Conservation (phyloP, 2,797 vertebrate genomes). For the Bufotes viridis region DNA sequence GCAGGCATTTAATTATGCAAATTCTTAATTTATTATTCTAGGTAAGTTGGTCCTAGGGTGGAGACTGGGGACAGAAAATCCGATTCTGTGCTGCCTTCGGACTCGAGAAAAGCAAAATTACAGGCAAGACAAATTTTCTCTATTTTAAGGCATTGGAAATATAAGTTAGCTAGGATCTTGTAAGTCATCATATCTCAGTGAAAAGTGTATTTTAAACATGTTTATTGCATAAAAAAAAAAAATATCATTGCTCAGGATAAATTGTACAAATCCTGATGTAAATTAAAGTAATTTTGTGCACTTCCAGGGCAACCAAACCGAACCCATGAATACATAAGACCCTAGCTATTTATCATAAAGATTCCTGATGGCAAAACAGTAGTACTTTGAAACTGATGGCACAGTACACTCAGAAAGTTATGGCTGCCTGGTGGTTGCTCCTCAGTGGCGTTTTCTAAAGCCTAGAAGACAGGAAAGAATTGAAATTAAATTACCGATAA, state of each 20-base stretch:
- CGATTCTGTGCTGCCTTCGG: too few relatives aligned
- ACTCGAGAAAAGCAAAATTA: too few relatives aligned
- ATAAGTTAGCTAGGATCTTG: too few relatives aligned
- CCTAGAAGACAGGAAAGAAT: slow-evolving; percentile 19
- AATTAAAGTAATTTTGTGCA: neutral
- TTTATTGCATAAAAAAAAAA: neutral
- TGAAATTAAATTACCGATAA: neutral
- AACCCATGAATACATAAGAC: neutral
- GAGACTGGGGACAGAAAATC: too few relatives aligned
- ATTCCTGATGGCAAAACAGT: neutral
- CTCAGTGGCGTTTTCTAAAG: slow-evolving; percentile 48
- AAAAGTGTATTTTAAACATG: neutral
- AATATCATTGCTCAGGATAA: neutral
- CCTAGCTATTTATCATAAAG: neutral
- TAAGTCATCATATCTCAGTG: too few relatives aligned
- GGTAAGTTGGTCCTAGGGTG: too few relatives aligned
- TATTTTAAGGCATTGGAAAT: too few relatives aligned
- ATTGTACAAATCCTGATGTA: neutral
- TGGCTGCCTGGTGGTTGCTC: neutral
- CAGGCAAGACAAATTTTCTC: too few relatives aligned
- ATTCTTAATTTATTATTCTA: too few relatives aligned
- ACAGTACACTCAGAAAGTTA: neutral
- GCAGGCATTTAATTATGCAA: too few relatives aligned
- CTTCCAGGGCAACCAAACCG: neutral
- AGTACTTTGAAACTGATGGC: neutral